Percentiles rank a stretch among this genome's conserved stretches.
Evolutionary conservation across 2,113 vertebrate species (phyloP).

Genomic region (Dicrurus megarhynchus): DNA sequence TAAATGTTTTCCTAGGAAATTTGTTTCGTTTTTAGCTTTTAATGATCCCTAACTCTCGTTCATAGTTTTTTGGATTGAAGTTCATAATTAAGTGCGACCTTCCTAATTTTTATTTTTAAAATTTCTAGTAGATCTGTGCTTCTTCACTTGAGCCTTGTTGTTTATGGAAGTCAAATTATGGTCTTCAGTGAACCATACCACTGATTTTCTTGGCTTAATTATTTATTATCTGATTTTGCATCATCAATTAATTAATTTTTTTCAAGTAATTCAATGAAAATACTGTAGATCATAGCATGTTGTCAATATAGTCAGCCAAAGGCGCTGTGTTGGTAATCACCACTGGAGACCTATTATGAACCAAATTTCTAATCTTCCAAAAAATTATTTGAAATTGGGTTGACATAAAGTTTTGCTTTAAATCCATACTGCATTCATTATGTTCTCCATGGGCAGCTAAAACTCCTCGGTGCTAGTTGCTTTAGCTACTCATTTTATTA

Average conservation of each 20-base stretch:
- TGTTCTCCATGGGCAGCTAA: not conserved
- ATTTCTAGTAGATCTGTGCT: not conserved
- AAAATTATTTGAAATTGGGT: not conserved
- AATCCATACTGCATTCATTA: not conserved
- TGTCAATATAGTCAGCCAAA: not conserved
- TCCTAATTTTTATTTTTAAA: not conserved
- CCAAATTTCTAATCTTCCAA: not conserved
- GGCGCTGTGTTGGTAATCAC: not conserved
- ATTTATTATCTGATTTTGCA: not conserved
- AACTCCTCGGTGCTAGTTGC: not conserved
- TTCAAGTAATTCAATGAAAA: not conserved
- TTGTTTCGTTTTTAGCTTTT: not conserved
- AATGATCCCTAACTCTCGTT: not conserved
- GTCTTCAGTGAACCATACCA: not conserved
- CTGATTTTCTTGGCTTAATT: not conserved
- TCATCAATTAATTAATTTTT: not conserved
- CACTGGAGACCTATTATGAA: accelerated
- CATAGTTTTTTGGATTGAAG: not conserved
- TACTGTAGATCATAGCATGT: not conserved
- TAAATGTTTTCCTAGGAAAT: not conserved
- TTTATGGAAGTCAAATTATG: not conserved
- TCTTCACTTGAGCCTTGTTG: not conserved
- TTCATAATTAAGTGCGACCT: not conserved
- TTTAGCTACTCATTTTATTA: not conserved
- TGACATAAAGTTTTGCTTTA: not conserved